Evolutionary conservation across 2,113 vertebrate species (phyloP).

Genomic region (Anolis carolinensis): DNA sequence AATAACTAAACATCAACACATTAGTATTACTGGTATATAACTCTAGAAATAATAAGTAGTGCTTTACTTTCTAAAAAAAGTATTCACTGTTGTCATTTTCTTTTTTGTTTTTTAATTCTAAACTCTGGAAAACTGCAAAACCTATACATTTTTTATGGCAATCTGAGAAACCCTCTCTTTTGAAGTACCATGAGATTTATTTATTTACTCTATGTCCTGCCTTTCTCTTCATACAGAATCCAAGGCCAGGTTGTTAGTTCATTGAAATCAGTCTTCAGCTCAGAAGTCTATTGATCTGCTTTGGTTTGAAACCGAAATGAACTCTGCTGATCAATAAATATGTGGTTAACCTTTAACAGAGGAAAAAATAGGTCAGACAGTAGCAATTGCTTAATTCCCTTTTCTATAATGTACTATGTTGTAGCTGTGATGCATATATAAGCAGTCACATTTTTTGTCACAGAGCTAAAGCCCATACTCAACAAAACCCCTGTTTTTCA

Average conservation of each 20-base stretch:
- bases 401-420: too few relatives aligned
- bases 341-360: neutral
- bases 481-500: neutral
- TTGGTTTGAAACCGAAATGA: slow-evolving; percentile 1
- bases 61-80: too few relatives aligned
- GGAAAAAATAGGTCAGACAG: neutral
- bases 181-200: neutral
- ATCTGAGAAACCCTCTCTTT: neutral
- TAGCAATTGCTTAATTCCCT: neutral
- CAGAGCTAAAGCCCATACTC: neutral
- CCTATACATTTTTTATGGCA: neutral
- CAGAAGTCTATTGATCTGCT: neutral
- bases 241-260: neutral
- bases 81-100: too few relatives aligned
- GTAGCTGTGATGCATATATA: neutral
- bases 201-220: too few relatives aligned
- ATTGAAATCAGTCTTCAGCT: neutral
- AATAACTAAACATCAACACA: too few relatives aligned
- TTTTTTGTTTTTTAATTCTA: neutral
- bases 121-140: neutral
- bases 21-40: too few relatives aligned
- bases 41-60: too few relatives aligned
- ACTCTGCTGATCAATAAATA: neutral
- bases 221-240: too few relatives aligned
- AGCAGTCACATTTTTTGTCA: neutral